phyloP scores from a whole-genome alignment of 1,140 invertebrate species.

The Drosophila littoralis region DNA sequence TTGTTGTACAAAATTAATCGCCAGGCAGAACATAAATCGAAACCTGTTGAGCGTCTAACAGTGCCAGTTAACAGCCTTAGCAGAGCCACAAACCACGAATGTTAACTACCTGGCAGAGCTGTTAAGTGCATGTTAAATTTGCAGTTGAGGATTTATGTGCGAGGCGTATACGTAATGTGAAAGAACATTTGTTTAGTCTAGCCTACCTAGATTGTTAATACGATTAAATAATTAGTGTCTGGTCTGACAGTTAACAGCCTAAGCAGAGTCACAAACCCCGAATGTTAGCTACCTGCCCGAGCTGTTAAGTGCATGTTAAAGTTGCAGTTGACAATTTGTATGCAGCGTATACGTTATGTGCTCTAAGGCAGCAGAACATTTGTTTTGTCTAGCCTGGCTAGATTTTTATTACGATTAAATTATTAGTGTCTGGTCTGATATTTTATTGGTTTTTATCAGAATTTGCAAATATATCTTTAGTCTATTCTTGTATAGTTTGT shows the following conservation, averaged over 20 bases:
- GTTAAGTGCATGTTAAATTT: constrained; percentile 43
- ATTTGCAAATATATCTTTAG: background rate
- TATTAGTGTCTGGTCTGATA: background rate
- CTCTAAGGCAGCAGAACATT: constrained; percentile 7
- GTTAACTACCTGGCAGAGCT: constrained; percentile 10
- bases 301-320: constrained; percentile 38
- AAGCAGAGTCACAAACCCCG: constrained; percentile 52
- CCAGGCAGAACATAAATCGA: background rate
- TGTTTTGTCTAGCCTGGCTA: background rate
- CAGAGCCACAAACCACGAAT: constrained; percentile 47
- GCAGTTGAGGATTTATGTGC: constrained; percentile 34
- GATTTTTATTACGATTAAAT: background rate
- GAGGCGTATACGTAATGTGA: constrained; percentile 37
- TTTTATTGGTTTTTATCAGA: background rate
- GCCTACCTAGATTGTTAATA: background rate
- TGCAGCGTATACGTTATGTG: constrained; percentile 38
- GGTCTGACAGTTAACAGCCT: background rate
- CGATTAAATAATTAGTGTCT: background rate
- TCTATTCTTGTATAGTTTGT: background rate
- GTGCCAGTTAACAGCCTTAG: constrained; percentile 34
- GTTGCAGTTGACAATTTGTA: constrained; percentile 41
- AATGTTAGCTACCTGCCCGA: constrained; percentile 11
- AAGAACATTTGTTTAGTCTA: no score
- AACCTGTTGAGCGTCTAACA: constrained; percentile 30
- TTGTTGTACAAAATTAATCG: constrained; percentile 20